Percentiles rank a stretch among this genome's conserved stretches.
These are phyloP conservation scores for Tubiluchus corallicola DNA, from an alignment of 2,888 invertebrate species.

Conservation along the genomic window DNA sequence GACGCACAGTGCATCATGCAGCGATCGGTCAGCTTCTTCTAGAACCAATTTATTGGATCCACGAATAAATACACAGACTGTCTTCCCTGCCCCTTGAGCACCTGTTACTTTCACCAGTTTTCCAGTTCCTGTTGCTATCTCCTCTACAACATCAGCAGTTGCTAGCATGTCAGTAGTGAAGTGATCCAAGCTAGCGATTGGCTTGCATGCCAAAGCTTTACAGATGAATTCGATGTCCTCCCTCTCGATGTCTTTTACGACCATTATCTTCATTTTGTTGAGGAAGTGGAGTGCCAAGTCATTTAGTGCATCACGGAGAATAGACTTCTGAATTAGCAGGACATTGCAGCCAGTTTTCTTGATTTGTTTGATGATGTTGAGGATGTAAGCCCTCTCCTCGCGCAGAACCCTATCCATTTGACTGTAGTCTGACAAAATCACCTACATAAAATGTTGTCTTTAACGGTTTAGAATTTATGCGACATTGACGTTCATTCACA, in stretches of 20 bases:
- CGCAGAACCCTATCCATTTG: constrained; percentile 97
- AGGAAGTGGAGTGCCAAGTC: constrained; percentile 93
- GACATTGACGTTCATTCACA: too few species aligned
- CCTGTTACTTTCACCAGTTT: constrained; percentile 85
- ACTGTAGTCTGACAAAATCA: constrained; percentile 89
- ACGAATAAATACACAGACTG: constrained; percentile 77
- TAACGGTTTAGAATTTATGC: too few species aligned
- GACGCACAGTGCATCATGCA: constrained; percentile 79
- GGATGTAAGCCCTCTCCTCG: constrained; percentile 89
- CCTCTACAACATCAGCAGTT: constrained; percentile 80
- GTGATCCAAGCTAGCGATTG: constrained; percentile 96
- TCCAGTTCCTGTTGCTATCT: constrained; percentile 60
- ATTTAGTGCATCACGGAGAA: constrained; percentile 77
- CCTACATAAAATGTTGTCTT: too few species aligned
- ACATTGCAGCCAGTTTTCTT: constrained; percentile 98
- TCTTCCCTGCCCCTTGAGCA: constrained; percentile 64
- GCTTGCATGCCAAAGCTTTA: constrained; percentile 78
- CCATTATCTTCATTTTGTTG: constrained; percentile 96
- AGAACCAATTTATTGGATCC: constrained; percentile 71
- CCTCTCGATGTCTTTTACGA: constrained; percentile 89
- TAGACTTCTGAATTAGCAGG: constrained; percentile 67
- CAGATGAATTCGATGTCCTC: constrained; percentile 96
- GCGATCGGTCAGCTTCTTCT: constrained; percentile 70
- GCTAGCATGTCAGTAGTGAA: constrained; percentile 80
- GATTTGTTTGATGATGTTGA: constrained; percentile 95